Percentiles rank a stretch among this genome's conserved stretches.
phyloP scores from a whole-genome alignment of 2,113 vertebrate species.

The Rattus norvegicus region GRCr8 NC_086026.1:123465501-123466000 shows the following conservation, averaged over 20 bases:
- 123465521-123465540: constrained; percentile 5
- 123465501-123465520: background rate
- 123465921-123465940: background rate
- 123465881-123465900: too few relatives aligned
- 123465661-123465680: background rate
- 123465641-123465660: background rate
- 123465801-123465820: background rate
- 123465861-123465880: background rate
- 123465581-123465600: background rate
- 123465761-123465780: background rate
- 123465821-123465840: background rate
- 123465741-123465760: background rate
- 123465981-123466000: background rate
- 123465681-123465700: background rate
- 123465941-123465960: background rate
- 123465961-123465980: background rate
- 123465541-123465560: background rate
- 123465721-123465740: background rate
- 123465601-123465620: background rate
- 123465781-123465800: background rate
- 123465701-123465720: background rate
- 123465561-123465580: background rate
- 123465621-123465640: background rate
- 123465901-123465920: too few relatives aligned
- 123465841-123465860: background rate